Percentiles rank a stretch among this genome's conserved stretches.
phyloP scores from a whole-genome alignment of 2,113 vertebrate species.

The Erythrocercus mccallii region DNA sequence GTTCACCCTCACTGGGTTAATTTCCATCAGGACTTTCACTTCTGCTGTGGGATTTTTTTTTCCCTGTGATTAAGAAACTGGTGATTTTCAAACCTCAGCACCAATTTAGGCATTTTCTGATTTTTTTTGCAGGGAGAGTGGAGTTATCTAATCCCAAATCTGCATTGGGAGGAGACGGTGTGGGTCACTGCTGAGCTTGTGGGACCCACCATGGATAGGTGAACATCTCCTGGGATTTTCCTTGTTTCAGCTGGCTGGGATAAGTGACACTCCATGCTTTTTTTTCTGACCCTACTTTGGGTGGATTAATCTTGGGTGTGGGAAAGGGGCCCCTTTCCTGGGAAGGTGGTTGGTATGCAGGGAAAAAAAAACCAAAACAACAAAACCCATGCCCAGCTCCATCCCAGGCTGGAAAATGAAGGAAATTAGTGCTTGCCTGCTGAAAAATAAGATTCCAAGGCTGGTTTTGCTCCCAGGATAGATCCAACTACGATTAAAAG shows the following conservation, averaged over 20 bases:
- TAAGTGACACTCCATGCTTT: not conserved
- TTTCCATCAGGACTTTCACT: not conserved
- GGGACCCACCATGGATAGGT: not conserved
- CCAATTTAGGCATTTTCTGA: not conserved
- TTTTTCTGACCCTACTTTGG: not conserved
- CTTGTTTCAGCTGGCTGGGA: not conserved
- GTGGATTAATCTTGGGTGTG: conserved; percentile 35
- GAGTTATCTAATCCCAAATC: not conserved
- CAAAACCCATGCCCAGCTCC: not conserved
- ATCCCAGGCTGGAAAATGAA: not conserved
- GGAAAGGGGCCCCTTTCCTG: conserved; percentile 56
- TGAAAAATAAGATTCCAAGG: not conserved
- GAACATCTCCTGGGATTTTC: not conserved
- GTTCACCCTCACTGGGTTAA: not conserved
- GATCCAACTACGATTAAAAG: not conserved
- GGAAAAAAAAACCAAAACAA: not conserved
- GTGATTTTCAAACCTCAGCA: not conserved
- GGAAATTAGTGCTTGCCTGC: not conserved
- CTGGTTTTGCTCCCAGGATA: not conserved
- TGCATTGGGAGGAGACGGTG: fast-evolving
- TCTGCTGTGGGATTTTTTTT: not conserved
- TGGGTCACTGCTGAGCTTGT: not conserved
- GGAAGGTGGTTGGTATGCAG: conserved; percentile 45
- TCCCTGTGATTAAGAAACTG: not conserved
- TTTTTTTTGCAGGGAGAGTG: not conserved